Evolutionary conservation across 1,140 invertebrate genomes (phyloP).

Genomic region (Aphis craccivora): DNA sequence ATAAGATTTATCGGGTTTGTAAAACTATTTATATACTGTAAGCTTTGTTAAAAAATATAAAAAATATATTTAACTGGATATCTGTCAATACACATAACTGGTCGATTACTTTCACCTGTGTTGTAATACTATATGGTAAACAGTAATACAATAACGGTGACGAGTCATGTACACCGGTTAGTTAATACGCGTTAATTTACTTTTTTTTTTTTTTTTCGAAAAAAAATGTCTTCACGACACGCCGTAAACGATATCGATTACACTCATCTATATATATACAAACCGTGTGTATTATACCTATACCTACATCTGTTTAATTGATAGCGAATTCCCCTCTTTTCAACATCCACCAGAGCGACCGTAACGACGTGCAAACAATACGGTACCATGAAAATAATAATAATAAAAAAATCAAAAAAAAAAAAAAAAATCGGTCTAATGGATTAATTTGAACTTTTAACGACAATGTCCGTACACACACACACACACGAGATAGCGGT

Average conservation of each 20-base stretch:
- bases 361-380: background rate
- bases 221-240: background rate
- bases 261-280: background rate
- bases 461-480: background rate
- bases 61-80: background rate
- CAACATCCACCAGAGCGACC: background rate
- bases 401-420: background rate
- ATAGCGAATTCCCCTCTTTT: background rate
- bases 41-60: background rate
- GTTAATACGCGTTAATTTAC: background rate
- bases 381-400: background rate
- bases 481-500: background rate
- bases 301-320: background rate
- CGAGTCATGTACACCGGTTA: background rate
- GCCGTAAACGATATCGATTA: background rate
- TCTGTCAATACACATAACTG: background rate
- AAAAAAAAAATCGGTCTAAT: background rate
- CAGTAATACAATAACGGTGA: background rate
- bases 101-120: background rate
- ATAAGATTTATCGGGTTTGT: background rate
- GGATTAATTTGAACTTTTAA: conserved; percentile 42
- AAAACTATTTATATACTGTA: no score
- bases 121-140: background rate
- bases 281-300: background rate
- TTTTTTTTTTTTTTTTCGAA: background rate